Base-by-base conservation (phyloP, 2,797 vertebrate genomes). In the Urosaurus nigricauda region DNA sequence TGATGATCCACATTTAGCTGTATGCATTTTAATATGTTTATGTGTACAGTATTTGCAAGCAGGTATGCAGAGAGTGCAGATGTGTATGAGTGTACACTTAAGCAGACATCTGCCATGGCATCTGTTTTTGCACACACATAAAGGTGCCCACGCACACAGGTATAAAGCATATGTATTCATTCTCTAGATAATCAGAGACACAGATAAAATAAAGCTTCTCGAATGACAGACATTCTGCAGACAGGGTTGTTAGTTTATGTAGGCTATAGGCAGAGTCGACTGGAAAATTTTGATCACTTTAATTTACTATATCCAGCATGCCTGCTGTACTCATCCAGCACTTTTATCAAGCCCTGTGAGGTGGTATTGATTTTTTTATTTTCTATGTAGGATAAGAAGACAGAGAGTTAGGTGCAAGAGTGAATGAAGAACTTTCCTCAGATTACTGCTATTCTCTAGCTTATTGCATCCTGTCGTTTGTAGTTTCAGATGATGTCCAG, bases 291-390 rank as follows among this genome's bases (percentile, higher is more conserved):
- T 99, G 98, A 99, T 99, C 98, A 98, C 98, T 98, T 98, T 99
- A 99, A 99, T 99, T 99, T 98, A 98, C 98, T 98, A 97, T 98
- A 98, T 98, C 98, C 97, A 98, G 98, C 97, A 93, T 94, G 97
- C 97, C 97, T 97, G 98, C 97, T 97, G 96, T 97, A 97, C 97
- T 97, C 95, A 96, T 98, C 98, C 97, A 96, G 97, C 96, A 96
- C 98, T 98, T 98, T 98, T 98, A 99, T 99, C 99, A 99, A 98
- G 98, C 97, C 95, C 97, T 96, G 97, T 98, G 98, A 98, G 98
- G 97, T 92, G 88, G 97, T 99, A 99, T 99, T 99, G 99, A 99
- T 99, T 99, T 99, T 98, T 98, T 98, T 99, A 99, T 99, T 99
- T 99, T 99, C 98, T 99, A 96, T 98, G 98, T 98, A 98, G 98